phyloP scores from a whole-genome alignment of 1,140 invertebrate genomes.

The Anastrepha obliqua region DNA sequence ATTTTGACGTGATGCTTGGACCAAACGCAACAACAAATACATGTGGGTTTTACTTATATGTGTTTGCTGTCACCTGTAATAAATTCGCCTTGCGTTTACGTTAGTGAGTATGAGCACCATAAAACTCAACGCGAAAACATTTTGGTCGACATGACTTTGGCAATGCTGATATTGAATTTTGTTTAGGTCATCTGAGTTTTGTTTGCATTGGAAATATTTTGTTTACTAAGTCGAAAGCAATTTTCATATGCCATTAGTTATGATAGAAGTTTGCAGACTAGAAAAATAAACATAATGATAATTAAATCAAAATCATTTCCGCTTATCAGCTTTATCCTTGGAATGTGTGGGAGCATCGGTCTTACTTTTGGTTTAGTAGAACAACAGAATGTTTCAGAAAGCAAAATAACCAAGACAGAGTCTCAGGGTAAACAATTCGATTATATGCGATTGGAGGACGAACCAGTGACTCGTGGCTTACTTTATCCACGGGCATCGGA shows the following conservation, averaged over 20 bases:
- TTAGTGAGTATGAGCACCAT: too few species aligned
- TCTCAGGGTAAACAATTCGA: not conserved
- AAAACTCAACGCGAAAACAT: too few species aligned
- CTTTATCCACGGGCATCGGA: slow-evolving; percentile 89
- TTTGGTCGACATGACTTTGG: too few species aligned
- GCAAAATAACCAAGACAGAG: not conserved
- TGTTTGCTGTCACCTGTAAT: too few species aligned
- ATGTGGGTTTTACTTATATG: too few species aligned
- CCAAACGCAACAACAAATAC: too few species aligned
- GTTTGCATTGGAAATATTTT: not conserved
- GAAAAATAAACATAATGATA: too few species aligned
- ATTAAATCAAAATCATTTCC: not conserved
- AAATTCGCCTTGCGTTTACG: too few species aligned
- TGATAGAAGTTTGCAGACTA: too few species aligned
- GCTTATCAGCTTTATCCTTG: not conserved
- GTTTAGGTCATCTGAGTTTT: not conserved
- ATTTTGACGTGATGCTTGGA: too few species aligned
- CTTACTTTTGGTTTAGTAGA: not conserved
- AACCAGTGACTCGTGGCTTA: slow-evolving; percentile 75
- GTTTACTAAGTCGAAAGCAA: not conserved
- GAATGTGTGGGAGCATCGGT: not conserved
- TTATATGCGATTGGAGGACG: slow-evolving; percentile 29
- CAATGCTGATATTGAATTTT: too few species aligned
- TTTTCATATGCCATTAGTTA: too few species aligned
- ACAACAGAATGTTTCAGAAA: not conserved